A percentile compares a stretch with the other conserved stretches of the same genome.
Conservation (phyloP, 2,888 invertebrate genomes). For the Thecocarcelia acutangulata region DNA sequence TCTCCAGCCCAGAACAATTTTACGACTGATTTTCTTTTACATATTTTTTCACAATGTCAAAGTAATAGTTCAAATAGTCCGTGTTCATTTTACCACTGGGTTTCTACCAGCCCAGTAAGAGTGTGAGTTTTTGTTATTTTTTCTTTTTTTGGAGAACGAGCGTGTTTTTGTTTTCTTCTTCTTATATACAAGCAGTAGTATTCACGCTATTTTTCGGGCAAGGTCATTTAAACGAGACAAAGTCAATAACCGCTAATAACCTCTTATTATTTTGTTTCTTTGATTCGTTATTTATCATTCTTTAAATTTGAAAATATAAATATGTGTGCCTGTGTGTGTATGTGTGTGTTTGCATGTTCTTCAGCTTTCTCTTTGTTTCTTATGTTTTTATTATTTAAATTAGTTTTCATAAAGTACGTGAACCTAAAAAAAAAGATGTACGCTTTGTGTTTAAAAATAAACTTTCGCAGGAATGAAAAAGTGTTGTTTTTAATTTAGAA, state of each 20-base stretch:
- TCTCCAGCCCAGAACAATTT: no score
- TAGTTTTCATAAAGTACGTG: not conserved
- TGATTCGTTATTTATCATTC: conserved; percentile 43
- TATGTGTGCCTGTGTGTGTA: not conserved
- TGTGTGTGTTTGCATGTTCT: not conserved
- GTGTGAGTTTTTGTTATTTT: conserved; percentile 23
- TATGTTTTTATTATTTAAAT: not conserved
- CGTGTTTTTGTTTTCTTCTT: conserved; percentile 34
- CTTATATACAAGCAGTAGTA: conserved; percentile 23
- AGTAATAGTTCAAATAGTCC: no score
- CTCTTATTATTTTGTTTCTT: conserved; percentile 74
- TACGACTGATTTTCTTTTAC: no score
- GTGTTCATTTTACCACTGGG: not conserved
- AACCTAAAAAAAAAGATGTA: conserved; percentile 16
- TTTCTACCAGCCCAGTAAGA: not conserved
- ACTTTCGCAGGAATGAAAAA: conserved; percentile 5
- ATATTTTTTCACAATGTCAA: no score
- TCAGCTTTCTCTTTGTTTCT: conserved; percentile 33
- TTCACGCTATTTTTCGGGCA: conserved; percentile 80
- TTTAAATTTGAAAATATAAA: conserved; percentile 7
- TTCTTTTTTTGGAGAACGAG: conserved; percentile 34
- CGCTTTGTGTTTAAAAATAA: no score
- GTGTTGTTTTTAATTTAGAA: no score
- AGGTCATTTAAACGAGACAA: conserved; percentile 81
- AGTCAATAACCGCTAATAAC: conserved; percentile 81